A percentile compares a stretch with the other conserved stretches of the same genome.
These are phyloP conservation scores for Lepilemur ruficaudatus DNA, from an alignment of 2,797 vertebrate genomes.

Conservation along the genomic window DNA sequence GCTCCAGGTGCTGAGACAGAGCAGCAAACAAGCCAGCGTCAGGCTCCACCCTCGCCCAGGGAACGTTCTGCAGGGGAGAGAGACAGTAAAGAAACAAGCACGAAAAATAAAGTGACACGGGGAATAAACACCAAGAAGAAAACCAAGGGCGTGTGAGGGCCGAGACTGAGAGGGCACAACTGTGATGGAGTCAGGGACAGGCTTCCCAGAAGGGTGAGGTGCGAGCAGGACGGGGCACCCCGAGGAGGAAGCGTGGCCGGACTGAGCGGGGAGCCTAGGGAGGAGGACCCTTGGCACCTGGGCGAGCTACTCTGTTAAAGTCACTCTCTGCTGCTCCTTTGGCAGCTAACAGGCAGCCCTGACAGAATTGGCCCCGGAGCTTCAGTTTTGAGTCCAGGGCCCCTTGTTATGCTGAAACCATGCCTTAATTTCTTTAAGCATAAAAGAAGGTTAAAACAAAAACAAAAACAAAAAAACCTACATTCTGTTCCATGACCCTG, in stretches of 20 bases:
- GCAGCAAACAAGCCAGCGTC: neutral
- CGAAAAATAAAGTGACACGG: accelerated
- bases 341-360: no score
- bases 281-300: neutral
- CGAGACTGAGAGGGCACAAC: neutral
- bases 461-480: neutral
- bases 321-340: accelerated
- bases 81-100: neutral
- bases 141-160: neutral
- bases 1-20: neutral
- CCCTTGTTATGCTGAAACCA: neutral
- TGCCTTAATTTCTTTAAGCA: neutral
- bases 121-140: neutral
- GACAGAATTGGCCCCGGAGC: neutral
- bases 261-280: accelerated
- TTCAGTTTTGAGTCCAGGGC: no score
- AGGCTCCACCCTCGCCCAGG: neutral
- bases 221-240: neutral
- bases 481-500: accelerated
- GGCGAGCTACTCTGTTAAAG: neutral
- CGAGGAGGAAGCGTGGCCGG: accelerated
- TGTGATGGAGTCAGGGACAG: accelerated
- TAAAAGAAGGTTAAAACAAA: neutral
- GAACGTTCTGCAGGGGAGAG: neutral
- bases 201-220: neutral